Percentiles rank a stretch among this genome's conserved stretches.
phyloP scores from a whole-genome alignment of 1,140 invertebrate species.

The Eriosoma lanigerum region DNA sequence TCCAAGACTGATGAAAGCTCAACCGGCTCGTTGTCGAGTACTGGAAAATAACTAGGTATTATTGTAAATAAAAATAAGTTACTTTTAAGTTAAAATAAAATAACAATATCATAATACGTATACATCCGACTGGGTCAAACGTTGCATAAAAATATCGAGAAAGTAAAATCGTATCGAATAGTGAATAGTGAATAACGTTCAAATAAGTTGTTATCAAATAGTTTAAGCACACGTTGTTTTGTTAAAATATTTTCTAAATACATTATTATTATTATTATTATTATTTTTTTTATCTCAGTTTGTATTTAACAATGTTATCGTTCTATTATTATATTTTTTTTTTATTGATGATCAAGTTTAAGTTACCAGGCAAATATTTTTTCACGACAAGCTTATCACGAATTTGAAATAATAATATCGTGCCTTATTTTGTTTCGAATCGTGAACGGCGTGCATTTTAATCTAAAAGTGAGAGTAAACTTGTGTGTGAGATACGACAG shows the following conservation, averaged over 20 bases:
- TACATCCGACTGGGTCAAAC: background rate
- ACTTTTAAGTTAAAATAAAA: background rate
- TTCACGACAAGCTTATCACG: slow-evolving; percentile 32
- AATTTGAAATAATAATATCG: slow-evolving; percentile 31
- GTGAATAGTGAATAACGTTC: no score
- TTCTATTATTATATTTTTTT: background rate
- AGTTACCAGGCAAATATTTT: background rate
- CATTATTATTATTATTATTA: background rate
- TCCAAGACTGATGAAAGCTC: slow-evolving; percentile 50
- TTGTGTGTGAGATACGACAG: background rate
- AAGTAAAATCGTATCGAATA: background rate
- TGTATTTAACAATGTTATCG: background rate
- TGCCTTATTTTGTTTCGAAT: slow-evolving; percentile 32
- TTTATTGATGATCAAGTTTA: background rate
- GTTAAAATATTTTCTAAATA: background rate
- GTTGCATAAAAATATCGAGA: slow-evolving; percentile 16
- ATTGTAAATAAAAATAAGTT: background rate
- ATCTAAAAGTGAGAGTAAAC: slow-evolving; percentile 25
- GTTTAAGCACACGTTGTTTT: background rate
- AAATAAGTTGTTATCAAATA: background rate
- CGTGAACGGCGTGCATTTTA: slow-evolving; percentile 24
- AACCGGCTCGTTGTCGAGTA: slow-evolving; percentile 15
- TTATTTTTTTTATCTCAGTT: background rate
- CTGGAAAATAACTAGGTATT: slow-evolving; percentile 15
- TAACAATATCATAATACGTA: background rate